phyloP scores from a whole-genome alignment of 2,797 vertebrate genomes.

The Chrysocyon brachyurus region DNA sequence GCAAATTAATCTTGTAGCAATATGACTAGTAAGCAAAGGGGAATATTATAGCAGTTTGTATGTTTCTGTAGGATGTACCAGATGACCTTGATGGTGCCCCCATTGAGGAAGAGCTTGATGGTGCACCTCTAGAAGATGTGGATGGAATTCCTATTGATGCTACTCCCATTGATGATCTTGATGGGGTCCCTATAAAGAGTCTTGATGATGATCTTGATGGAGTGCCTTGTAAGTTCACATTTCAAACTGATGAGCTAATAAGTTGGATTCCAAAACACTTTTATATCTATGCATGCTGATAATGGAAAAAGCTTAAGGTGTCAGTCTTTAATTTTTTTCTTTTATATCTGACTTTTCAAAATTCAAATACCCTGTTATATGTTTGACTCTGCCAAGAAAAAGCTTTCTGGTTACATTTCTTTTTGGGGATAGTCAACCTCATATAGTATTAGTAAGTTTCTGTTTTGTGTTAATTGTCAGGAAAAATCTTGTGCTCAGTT shows the following conservation, averaged over 20 bases:
- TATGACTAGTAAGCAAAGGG: not conserved
- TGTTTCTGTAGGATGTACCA: constrained; percentile 88
- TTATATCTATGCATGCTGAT: not conserved
- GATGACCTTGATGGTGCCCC: constrained; percentile 98
- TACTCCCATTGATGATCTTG: constrained; percentile 94
- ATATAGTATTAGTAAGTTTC: constrained; percentile 38
- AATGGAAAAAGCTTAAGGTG: not conserved
- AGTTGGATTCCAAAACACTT: not conserved
- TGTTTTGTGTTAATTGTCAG: constrained; percentile 33
- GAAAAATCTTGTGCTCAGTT: not conserved
- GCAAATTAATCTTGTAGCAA: not conserved
- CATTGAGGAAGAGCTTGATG: constrained; percentile 95
- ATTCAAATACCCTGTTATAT: not conserved
- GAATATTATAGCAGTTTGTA: not conserved
- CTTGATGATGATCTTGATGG: constrained; percentile 98
- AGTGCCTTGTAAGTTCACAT: constrained; percentile 93
- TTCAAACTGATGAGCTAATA: constrained; percentile 38
- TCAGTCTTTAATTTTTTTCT: not conserved
- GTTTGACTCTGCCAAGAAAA: constrained; percentile 21
- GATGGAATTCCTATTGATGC: constrained; percentile 95
- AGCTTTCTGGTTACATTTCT: not conserved
- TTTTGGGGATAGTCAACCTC: not conserved
- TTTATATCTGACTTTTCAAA: constrained; percentile 35
- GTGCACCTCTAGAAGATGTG: constrained; percentile 94
- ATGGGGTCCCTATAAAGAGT: constrained; percentile 96